Percentiles rank a stretch among this genome's conserved stretches.
Conservation (phyloP, 2,888 invertebrate species). For the Cosmia pyralina region DNA sequence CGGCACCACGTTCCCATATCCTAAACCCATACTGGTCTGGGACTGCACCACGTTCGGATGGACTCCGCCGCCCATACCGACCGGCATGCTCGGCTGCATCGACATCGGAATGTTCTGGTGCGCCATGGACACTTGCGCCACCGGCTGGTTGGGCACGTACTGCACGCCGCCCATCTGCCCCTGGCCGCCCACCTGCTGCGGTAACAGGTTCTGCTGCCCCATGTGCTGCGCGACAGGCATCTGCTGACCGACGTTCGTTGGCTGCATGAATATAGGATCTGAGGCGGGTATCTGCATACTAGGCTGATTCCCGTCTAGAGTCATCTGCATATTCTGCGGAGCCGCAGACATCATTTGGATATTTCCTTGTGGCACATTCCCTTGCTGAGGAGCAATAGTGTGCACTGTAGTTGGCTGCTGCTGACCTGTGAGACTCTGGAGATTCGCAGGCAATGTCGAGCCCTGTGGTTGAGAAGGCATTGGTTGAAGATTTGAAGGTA, state of each 20-base stretch:
- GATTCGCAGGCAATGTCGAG: constrained; percentile 91
- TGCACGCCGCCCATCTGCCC: constrained; percentile 85
- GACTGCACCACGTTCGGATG: constrained; percentile 88
- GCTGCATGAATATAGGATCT: constrained; percentile 89
- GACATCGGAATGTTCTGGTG: constrained; percentile 89
- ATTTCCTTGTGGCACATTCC: constrained; percentile 90
- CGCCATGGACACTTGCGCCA: constrained; percentile 84
- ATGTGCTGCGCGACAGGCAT: constrained; percentile 86
- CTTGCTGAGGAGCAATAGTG: constrained; percentile 87
- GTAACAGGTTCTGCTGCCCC: constrained; percentile 86
- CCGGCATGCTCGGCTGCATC: constrained; percentile 87
- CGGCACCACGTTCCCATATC: constrained; percentile 85
- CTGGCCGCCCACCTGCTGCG: constrained; percentile 85
- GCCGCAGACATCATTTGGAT: constrained; percentile 90
- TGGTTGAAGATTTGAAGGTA: constrained; percentile 85
- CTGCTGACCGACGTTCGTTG: constrained; percentile 83
- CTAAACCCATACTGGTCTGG: constrained; percentile 87
- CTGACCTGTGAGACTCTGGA: constrained; percentile 88
- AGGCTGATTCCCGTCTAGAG: constrained; percentile 89
- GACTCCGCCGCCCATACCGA: constrained; percentile 85
- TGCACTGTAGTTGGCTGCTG: constrained; percentile 86
- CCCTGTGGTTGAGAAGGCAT: constrained; percentile 89
- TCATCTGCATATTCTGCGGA: constrained; percentile 89
- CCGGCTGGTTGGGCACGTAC: constrained; percentile 84
- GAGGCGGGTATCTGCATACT: constrained; percentile 90